Conservation (phyloP, 2,888 invertebrate genomes). For the Odontocerum albicorne region DNA sequence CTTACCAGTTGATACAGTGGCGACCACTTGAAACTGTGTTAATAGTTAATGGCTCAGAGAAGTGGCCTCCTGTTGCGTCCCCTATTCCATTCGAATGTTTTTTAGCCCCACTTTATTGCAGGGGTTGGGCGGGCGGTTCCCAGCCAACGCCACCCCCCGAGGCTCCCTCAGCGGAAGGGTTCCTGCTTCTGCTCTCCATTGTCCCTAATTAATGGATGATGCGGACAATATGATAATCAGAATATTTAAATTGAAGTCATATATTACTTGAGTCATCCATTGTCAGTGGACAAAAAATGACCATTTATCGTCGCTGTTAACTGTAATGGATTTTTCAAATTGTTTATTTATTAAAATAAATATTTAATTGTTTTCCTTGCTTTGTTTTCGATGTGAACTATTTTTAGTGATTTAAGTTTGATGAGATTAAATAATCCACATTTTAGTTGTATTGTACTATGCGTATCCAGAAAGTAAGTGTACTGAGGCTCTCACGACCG, state of each 20-base stretch:
- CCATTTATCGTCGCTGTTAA: no score
- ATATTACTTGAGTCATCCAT: slow-evolving; percentile 17
- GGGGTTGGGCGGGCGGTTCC: no score
- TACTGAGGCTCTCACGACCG: no score
- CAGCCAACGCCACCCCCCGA: no score
- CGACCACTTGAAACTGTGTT: slow-evolving; percentile 11
- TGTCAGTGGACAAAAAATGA: not conserved
- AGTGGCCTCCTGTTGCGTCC: slow-evolving; percentile 34
- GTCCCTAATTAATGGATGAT: slow-evolving; percentile 30
- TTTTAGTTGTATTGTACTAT: no score
- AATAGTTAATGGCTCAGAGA: slow-evolving; percentile 19
- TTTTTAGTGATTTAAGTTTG: no score
- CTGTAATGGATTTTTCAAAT: no score
- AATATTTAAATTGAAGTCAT: slow-evolving; percentile 21
- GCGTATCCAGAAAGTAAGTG: no score
- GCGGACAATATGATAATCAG: slow-evolving; percentile 26
- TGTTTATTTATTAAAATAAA: no score
- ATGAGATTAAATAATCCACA: no score
- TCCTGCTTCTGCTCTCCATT: slow-evolving; percentile 9
- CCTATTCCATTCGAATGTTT: slow-evolving; percentile 29
- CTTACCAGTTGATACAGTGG: slow-evolving; percentile 2
- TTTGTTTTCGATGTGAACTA: no score
- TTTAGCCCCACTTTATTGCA: slow-evolving; percentile 3
- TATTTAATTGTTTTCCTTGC: no score
- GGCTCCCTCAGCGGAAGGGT: slow-evolving; percentile 5